Evolutionary conservation across 2,888 invertebrate genomes (phyloP).

Genomic region (Nomada ruficornis): DNA sequence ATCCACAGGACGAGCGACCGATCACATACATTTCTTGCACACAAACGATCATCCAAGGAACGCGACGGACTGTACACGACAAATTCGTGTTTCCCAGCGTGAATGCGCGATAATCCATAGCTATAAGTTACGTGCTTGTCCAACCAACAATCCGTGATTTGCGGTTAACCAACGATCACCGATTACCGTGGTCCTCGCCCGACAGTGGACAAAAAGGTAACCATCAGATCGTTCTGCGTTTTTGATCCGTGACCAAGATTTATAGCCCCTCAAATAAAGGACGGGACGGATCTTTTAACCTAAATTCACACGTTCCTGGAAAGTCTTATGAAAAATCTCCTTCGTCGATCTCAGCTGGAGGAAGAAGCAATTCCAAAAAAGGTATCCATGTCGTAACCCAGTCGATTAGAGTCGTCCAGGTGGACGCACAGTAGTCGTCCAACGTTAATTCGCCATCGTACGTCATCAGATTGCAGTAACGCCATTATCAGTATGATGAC

Average conservation of each 20-base stretch:
- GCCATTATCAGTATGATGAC: neutral
- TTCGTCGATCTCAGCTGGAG: neutral
- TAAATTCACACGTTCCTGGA: neutral
- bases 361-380: neutral
- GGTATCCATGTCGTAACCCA: slow-evolving; percentile 17
- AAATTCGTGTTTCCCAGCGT: slow-evolving; percentile 38
- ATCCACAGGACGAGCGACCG: neutral
- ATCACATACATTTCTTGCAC: slow-evolving; percentile 27
- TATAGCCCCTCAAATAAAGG: neutral
- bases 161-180: slow-evolving; percentile 48
- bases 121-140: slow-evolving; percentile 43
- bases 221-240: slow-evolving; percentile 18
- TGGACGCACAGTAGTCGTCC: slow-evolving; percentile 40
- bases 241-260: neutral
- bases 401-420: slow-evolving; percentile 14
- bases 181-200: slow-evolving; percentile 10
- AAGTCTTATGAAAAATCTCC: neutral
- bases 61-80: slow-evolving; percentile 5
- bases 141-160: slow-evolving; percentile 47
- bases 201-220: slow-evolving; percentile 12
- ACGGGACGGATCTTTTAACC: neutral
- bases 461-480: slow-evolving; percentile 57
- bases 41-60: neutral
- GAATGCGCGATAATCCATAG: slow-evolving; percentile 25
- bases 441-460: slow-evolving; percentile 57